These are phyloP conservation scores for Gadopsis bispinosus DNA, from an alignment of 2,797 vertebrate genomes.

Conservation along the genomic window DNA sequence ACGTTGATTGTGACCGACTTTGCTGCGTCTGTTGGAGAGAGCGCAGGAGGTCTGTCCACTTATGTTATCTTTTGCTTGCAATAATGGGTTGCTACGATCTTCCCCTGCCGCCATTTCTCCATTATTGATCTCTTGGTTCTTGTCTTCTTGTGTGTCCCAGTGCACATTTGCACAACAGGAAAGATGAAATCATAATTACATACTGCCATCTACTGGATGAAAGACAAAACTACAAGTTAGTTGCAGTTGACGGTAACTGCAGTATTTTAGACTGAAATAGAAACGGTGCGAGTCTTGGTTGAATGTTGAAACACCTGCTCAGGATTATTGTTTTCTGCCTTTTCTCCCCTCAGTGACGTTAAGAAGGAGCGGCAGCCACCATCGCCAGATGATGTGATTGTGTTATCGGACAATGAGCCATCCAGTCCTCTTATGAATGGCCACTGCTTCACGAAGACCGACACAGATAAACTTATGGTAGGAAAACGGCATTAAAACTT, in stretches of 20 bases:
- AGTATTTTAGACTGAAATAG: background rate
- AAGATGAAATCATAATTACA: slow-evolving; percentile 27
- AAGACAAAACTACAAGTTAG: slow-evolving; percentile 42
- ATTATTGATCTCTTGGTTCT: slow-evolving; percentile 82
- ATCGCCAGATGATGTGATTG: slow-evolving; percentile 95
- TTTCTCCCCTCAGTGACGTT: slow-evolving; percentile 83
- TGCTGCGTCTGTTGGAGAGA: slow-evolving; percentile 1
- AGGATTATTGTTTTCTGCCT: background rate
- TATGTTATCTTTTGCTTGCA: slow-evolving; percentile 41
- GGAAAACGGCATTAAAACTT: slow-evolving; percentile 47
- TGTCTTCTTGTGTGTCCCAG: slow-evolving; percentile 71
- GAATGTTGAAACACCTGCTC: background rate
- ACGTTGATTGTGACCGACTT: slow-evolving; percentile 22
- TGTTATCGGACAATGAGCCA: slow-evolving; percentile 95
- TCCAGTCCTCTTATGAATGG: slow-evolving; percentile 94
- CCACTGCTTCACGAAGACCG: slow-evolving; percentile 88
- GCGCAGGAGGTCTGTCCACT: slow-evolving; percentile 5
- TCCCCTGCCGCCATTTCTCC: slow-evolving; percentile 78
- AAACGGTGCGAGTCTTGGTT: background rate
- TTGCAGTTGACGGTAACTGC: background rate
- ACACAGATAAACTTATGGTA: slow-evolving; percentile 94
- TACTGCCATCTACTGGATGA: slow-evolving; percentile 75
- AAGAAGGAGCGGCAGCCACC: slow-evolving; percentile 89
- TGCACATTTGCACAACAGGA: slow-evolving; percentile 46
- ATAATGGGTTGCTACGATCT: slow-evolving; percentile 65